Percentiles rank a stretch among this genome's conserved stretches.
Evolutionary conservation across 2,113 vertebrate species (phyloP).

Genomic region (Gasterosteus nipponicus): DNA sequence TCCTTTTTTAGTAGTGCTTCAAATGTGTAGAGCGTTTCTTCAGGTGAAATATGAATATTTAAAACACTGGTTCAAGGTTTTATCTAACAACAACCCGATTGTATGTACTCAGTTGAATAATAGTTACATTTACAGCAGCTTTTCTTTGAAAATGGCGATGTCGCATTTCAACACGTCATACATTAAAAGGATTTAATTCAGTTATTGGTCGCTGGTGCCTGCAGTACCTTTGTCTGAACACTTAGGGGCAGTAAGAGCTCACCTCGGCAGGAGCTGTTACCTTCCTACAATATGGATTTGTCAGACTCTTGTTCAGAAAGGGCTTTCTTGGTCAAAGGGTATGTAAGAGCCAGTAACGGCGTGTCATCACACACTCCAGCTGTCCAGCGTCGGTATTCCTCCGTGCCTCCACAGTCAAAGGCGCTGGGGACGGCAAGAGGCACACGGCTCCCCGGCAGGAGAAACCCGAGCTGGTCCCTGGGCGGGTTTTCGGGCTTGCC

Average conservation of each 20-base stretch:
- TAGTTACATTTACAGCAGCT: background rate
- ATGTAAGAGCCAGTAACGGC: slow-evolving; percentile 17
- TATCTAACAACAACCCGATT: background rate
- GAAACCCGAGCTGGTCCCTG: slow-evolving; percentile 56
- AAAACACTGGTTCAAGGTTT: background rate
- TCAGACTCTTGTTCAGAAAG: background rate
- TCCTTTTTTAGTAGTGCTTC: background rate
- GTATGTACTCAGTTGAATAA: background rate
- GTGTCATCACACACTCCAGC: slow-evolving; percentile 45
- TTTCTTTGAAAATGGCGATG: background rate
- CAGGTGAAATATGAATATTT: background rate
- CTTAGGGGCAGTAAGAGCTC: slow-evolving; percentile 72
- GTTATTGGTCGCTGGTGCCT: background rate
- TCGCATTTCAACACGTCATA: background rate
- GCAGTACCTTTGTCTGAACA: slow-evolving; percentile 58
- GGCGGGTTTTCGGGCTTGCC: slow-evolving; percentile 42
- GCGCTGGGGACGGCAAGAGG: slow-evolving; percentile 13
- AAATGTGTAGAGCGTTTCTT: background rate
- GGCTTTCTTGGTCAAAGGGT: background rate
- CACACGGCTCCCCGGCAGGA: slow-evolving; percentile 14
- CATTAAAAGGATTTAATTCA: background rate
- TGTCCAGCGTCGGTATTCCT: slow-evolving; percentile 5
- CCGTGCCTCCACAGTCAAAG: slow-evolving; percentile 27
- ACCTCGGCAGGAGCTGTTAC: background rate
- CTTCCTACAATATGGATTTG: background rate